Conservation (phyloP, 2,113 vertebrate species). For the Marcusenius ussheri region DNA sequence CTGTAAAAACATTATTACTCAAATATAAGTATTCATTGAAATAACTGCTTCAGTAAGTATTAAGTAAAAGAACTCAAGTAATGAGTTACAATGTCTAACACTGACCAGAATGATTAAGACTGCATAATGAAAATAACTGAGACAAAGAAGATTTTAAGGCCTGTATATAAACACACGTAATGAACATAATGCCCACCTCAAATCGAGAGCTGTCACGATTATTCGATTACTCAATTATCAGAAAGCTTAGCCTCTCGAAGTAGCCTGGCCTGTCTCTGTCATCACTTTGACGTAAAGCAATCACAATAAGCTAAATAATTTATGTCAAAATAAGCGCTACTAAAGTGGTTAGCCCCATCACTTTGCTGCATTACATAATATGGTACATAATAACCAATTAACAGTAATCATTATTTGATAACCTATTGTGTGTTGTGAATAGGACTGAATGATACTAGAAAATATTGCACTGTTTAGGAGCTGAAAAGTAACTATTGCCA, state of each 20-base stretch:
- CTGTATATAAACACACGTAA: not conserved
- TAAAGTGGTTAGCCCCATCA: not conserved
- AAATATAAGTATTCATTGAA: not conserved
- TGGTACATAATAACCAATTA: too few species aligned
- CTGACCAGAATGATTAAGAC: not conserved
- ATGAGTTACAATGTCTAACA: not conserved
- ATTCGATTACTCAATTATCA: not conserved
- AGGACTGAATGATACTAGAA: not conserved
- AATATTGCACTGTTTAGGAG: not conserved
- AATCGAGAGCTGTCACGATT: not conserved
- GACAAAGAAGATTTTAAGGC: not conserved
- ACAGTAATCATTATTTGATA: not conserved
- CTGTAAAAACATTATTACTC: not conserved
- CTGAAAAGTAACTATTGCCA: not conserved
- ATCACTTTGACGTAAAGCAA: not conserved
- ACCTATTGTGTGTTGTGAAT: not conserved
- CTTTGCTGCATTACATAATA: too few species aligned
- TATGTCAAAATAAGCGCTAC: not conserved
- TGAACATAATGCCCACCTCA: not conserved
- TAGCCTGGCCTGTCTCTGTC: not conserved
- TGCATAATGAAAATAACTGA: not conserved
- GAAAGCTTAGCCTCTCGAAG: not conserved
- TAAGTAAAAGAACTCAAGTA: not conserved
- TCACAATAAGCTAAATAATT: too few species aligned
- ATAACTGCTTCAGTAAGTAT: not conserved